Evolutionary conservation across 2,888 invertebrate species (phyloP).

Genomic region (Sarcophaga variegata): DNA sequence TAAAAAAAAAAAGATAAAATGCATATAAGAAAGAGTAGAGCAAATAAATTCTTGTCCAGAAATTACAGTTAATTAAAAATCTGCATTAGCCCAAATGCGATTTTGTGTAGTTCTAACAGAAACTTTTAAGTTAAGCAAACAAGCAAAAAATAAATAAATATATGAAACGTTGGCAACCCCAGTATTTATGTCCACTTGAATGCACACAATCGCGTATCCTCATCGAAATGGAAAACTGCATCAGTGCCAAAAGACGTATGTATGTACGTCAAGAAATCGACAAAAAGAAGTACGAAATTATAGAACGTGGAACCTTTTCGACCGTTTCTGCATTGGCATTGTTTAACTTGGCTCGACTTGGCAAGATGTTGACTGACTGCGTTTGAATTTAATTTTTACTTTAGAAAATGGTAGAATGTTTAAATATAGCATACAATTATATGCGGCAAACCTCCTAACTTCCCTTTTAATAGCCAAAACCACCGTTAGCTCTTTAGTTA

Average conservation of each 20-base stretch:
- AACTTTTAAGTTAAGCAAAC: background rate
- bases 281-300: conserved; percentile 44
- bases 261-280: conserved; percentile 63
- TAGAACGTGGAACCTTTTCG: conserved; percentile 47
- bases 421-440: too few species aligned
- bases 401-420: background rate
- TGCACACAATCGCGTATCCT: conserved; percentile 77
- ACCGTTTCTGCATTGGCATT: conserved; percentile 56
- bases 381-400: background rate
- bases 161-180: conserved; percentile 66
- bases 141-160: too few species aligned
- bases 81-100: background rate
- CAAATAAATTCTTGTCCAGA: too few species aligned
- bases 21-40: too few species aligned
- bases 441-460: conserved; percentile 42
- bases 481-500: conserved; percentile 72
- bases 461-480: conserved; percentile 71
- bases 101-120: background rate
- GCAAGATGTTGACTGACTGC: conserved; percentile 28
- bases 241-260: conserved; percentile 73
- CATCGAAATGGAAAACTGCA: conserved; percentile 75
- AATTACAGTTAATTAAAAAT: too few species aligned
- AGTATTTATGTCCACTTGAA: conserved; percentile 73
- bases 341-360: conserved; percentile 37
- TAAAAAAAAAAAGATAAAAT: too few species aligned